These are phyloP conservation scores for Lipotes vexillifer DNA, from an alignment of 2,113 vertebrate genomes.

Conservation along the genomic window DNA sequence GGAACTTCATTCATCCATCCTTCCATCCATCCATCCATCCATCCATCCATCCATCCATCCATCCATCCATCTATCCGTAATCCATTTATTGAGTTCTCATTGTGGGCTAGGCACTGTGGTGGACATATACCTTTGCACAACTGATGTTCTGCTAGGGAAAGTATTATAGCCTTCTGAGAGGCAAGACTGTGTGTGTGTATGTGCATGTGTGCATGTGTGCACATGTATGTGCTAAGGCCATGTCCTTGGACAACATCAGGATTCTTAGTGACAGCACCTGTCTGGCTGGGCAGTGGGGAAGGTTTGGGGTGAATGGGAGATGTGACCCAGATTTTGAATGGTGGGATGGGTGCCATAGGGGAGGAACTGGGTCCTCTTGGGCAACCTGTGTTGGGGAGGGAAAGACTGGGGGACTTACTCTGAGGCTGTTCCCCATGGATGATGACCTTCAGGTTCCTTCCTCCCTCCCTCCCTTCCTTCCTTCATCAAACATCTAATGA, in stretches of 20 bases:
- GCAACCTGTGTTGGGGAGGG: background rate
- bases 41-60: too few species aligned
- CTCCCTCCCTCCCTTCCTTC: background rate
- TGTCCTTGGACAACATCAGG: background rate
- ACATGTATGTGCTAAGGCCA: background rate
- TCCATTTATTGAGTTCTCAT: background rate
- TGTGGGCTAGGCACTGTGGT: background rate
- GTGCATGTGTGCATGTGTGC: background rate
- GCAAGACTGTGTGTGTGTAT: background rate
- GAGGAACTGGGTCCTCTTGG: background rate
- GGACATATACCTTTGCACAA: background rate
- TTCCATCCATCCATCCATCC: background rate
- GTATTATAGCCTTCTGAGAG: background rate
- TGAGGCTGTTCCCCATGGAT: background rate
- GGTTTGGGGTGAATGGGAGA: background rate
- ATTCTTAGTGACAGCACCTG: background rate
- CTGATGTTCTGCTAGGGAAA: background rate
- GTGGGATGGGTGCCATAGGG: background rate
- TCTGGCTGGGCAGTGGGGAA: background rate
- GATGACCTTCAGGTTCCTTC: background rate
- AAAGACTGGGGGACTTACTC: background rate
- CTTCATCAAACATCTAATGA: background rate
- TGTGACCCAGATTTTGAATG: background rate
- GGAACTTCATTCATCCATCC: background rate
- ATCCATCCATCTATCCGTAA: background rate